These are phyloP conservation scores for Teleogryllus oceanicus DNA, from an alignment of 2,888 invertebrate genomes.

Conservation along the genomic window DNA sequence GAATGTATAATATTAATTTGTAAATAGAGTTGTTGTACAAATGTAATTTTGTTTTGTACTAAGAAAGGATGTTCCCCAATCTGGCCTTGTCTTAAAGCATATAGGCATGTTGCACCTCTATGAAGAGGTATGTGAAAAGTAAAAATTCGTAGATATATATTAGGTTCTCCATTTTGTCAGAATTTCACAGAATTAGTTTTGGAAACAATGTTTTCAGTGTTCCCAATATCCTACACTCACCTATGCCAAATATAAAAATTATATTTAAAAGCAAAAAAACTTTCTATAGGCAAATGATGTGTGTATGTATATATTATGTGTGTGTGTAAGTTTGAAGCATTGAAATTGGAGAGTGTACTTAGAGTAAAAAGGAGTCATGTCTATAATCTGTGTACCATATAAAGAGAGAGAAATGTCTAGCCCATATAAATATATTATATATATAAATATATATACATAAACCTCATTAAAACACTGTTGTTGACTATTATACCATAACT, in stretches of 20 bases:
- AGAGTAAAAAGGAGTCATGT: slow-evolving; percentile 18
- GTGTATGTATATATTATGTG: not conserved
- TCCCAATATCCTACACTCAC: slow-evolving; percentile 18
- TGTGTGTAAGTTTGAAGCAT: slow-evolving; percentile 18
- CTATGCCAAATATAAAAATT: not conserved
- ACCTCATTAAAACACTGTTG: slow-evolving; percentile 18
- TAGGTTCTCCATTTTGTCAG: slow-evolving; percentile 6
- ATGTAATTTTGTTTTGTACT: slow-evolving; percentile 28
- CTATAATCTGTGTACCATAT: slow-evolving; percentile 18
- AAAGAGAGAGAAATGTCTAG: slow-evolving; percentile 18
- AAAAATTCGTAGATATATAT: not conserved
- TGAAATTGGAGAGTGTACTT: slow-evolving; percentile 7
- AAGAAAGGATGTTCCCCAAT: not conserved
- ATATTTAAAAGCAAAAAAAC: not conserved
- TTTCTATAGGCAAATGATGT: slow-evolving; percentile 18
- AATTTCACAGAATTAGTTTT: slow-evolving; percentile 9
- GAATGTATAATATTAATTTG: slow-evolving; percentile 22
- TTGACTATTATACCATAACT: slow-evolving; percentile 18
- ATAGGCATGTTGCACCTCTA: not conserved
- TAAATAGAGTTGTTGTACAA: slow-evolving; percentile 33
- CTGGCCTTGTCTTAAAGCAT: not conserved
- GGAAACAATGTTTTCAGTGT: slow-evolving; percentile 9
- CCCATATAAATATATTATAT: slow-evolving; percentile 18
- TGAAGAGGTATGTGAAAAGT: slow-evolving; percentile 20
- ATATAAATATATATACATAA: slow-evolving; percentile 3